Conservation (phyloP, 2,113 vertebrate species). For the Plectropomus leopardus region DNA sequence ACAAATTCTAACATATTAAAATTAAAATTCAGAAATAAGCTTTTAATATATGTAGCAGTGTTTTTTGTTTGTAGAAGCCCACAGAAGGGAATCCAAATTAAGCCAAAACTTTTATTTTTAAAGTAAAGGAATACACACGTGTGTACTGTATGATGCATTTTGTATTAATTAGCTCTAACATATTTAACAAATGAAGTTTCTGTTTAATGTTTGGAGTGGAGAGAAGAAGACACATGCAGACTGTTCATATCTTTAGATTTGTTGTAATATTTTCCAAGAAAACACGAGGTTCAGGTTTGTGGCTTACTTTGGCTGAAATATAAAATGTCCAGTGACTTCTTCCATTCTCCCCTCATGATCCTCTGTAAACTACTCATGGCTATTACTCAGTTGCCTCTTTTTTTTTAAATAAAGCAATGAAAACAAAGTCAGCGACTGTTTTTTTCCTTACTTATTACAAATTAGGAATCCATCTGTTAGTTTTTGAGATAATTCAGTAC, state of each 20-base stretch:
- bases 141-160: conserved; percentile 16
- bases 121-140: conserved; percentile 14
- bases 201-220: conserved; percentile 19
- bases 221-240: conserved; percentile 2
- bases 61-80: conserved; percentile 32
- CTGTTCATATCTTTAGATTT: conserved; percentile 16
- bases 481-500: no score
- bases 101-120: conserved; percentile 40
- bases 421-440: conserved; percentile 25
- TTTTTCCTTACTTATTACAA: conserved; percentile 20
- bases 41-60: conserved; percentile 43
- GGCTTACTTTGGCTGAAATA: conserved; percentile 3
- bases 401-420: conserved; percentile 76
- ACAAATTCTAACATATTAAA: conserved; percentile 49
- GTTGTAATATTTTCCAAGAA: background rate
- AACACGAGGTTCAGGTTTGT: conserved; percentile 29
- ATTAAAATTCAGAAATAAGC: no score
- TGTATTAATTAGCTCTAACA: background rate
- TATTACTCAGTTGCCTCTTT: conserved; percentile 63
- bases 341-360: conserved; percentile 37
- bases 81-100: conserved; percentile 46
- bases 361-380: conserved; percentile 51
- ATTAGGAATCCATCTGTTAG: no score
- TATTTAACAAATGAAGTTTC: conserved; percentile 30
- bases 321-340: conserved; percentile 12